A percentile compares a stretch with the other conserved stretches of the same genome.
Conservation (phyloP, 2,113 vertebrate species). For the Lampris megalopsis region DNA sequence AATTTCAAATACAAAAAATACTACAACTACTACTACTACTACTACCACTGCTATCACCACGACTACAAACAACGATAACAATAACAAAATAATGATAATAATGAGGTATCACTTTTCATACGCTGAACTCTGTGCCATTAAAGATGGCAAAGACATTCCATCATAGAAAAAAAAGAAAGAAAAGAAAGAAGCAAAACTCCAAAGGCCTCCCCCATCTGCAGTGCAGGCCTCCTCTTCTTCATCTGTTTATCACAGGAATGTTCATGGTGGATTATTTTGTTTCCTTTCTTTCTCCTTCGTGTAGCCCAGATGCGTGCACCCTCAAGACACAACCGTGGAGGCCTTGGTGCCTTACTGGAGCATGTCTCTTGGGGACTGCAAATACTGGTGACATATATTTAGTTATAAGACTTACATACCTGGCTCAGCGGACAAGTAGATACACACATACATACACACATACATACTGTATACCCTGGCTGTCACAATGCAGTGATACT, state of each 20-base stretch:
- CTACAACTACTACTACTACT: no score
- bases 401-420: no score
- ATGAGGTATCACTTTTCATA: no score
- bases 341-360: constrained; percentile 13
- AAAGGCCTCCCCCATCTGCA: constrained; percentile 53
- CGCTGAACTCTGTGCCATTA: constrained; percentile 13
- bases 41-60: no score
- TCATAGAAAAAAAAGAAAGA: background rate
- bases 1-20: no score
- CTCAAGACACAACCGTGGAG: background rate
- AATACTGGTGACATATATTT: no score
- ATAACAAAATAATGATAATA: no score
- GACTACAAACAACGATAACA: no score
- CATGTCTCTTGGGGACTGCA: no score
- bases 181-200: background rate
- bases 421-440: background rate
- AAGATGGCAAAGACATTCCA: constrained; percentile 38
- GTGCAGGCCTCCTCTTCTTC: constrained; percentile 29
- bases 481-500: constrained; percentile 18
- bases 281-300: constrained; percentile 1
- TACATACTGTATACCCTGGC: background rate
- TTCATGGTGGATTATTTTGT: constrained; percentile 30
- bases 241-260: constrained; percentile 44
- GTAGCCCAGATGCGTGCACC: background rate
- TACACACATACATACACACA: background rate